Base-by-base conservation (phyloP, 2,797 vertebrate genomes). In the Anomalospiza imberbis region DNA sequence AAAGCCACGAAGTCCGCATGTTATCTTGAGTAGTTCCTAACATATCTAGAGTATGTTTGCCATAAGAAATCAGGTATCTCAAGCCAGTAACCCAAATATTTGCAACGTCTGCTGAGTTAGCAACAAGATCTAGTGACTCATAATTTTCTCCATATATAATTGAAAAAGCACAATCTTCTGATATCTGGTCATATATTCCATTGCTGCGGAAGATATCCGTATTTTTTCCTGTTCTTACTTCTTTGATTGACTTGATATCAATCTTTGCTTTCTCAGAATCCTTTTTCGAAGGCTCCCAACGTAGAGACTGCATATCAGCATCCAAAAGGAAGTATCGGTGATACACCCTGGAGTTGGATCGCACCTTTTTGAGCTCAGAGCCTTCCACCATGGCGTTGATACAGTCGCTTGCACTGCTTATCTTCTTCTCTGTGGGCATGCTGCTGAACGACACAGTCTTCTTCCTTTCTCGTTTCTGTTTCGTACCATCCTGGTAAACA, bases 391-490 rank as follows among this genome's bases (percentile, higher is more conserved):
- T 99, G 1, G 99, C 98, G 2, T 97, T 99, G 95, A 99, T 99
- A 53, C 99, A 99, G 94, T 99, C 99, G 2, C 99, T 99, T 3
- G 99, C 99, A 10, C 99, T 99, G 97, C 99, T 99, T 67, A 99
- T 99, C 96, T 99, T 99, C 90, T 99, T 99, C 97, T 99, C 99
- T 0, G 99, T 99, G 2, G 99, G 99, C 99, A 99, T 99, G 97
- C 99, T 99, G 98, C 99, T 99, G 92, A 99, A 99, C 0, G 99
- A 99, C 8, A 99, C 99, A 0, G 99, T 99, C 97, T 99, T 99
- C 89, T 99, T 99, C 94, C 99, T 98, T 84, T 99, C 99, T 90
- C 99, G 98, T 44, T 99, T 99, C 93, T 99, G 99, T 77, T 98
- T 99, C 24, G 99, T 98, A 81, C 98, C 99, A 98, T 99, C 99